phyloP scores from a whole-genome alignment of 2,113 vertebrate genomes.

The Sinosuthora webbiana region DNA sequence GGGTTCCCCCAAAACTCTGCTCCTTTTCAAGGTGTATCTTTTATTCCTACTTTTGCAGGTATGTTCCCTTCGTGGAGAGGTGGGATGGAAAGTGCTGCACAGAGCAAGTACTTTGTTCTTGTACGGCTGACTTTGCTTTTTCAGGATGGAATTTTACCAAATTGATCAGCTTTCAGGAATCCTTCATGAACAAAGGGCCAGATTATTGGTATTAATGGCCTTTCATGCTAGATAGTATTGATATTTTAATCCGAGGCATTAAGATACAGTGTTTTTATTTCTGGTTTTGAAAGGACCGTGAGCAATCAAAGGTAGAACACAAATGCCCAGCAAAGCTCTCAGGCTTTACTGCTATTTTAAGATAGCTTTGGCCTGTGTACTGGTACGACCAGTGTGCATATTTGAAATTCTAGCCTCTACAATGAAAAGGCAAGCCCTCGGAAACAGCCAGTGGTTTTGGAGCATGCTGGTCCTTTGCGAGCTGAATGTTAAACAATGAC shows the following conservation, averaged over 20 bases:
- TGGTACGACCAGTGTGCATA: not conserved
- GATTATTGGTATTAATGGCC: conserved; percentile 9
- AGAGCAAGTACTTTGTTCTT: not conserved
- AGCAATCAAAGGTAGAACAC: not conserved
- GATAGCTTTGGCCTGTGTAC: not conserved
- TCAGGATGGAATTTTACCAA: not conserved
- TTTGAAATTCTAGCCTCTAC: conserved; percentile 40
- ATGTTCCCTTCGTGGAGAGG: rapidly evolving
- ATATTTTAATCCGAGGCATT: conserved; percentile 44
- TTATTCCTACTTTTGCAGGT: not conserved
- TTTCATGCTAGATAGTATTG: conserved; percentile 20
- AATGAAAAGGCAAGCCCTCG: conserved; percentile 40
- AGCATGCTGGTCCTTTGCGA: conserved; percentile 29
- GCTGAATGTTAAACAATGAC: conserved; percentile 47
- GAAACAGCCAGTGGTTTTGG: conserved; percentile 36
- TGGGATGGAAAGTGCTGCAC: not conserved
- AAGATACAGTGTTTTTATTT: not conserved
- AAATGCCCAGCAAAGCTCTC: conserved; percentile 10
- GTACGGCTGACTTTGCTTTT: not conserved
- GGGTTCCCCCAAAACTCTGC: not conserved
- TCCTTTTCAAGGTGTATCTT: not conserved
- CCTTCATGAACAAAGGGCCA: not conserved
- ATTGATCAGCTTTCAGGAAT: conserved; percentile 14
- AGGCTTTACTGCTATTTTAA: conserved; percentile 41
- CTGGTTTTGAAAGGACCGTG: conserved; percentile 4